Evolutionary conservation across 92 coral and sea anemone species (phyloP).

Genomic region (Meandrina meandrites): DNA sequence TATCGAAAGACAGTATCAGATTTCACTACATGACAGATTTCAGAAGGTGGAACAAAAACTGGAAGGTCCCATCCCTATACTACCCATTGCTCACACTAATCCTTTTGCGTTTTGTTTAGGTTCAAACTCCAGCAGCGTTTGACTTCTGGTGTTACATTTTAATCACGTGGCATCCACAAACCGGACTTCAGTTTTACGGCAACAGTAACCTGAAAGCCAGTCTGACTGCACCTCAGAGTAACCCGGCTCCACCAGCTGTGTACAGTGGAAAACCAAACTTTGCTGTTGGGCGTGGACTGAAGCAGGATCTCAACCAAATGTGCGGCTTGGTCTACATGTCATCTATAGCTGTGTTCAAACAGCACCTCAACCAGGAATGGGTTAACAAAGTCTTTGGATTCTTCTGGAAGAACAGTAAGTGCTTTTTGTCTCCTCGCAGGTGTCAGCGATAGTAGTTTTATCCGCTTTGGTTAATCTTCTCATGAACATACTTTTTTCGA

Average conservation of each 20-base stretch:
- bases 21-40: too few species aligned
- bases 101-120: conserved; percentile 30
- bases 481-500: too few species aligned
- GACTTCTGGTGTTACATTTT: conserved; percentile 84
- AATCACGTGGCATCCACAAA: conserved; percentile 78
- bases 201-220: conserved; percentile 54
- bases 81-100: background rate
- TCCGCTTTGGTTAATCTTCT: background rate
- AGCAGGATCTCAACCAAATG: conserved; percentile 47
- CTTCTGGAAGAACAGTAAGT: conserved; percentile 94
- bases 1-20: too few species aligned
- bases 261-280: conserved; percentile 67
- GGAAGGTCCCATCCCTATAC: background rate
- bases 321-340: conserved; percentile 84
- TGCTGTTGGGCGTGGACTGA: conserved; percentile 83
- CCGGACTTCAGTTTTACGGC: conserved; percentile 74
- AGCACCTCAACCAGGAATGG: conserved; percentile 49
- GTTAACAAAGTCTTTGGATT: conserved; percentile 66
- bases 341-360: conserved; percentile 92
- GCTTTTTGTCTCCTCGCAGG: background rate
- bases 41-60: too few species aligned
- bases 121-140: conserved; percentile 46
- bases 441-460: background rate
- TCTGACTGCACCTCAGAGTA: conserved; percentile 37
- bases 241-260: conserved; percentile 53